Conservation (phyloP, 2,888 invertebrate species). For the Diarsia mendica region DNA sequence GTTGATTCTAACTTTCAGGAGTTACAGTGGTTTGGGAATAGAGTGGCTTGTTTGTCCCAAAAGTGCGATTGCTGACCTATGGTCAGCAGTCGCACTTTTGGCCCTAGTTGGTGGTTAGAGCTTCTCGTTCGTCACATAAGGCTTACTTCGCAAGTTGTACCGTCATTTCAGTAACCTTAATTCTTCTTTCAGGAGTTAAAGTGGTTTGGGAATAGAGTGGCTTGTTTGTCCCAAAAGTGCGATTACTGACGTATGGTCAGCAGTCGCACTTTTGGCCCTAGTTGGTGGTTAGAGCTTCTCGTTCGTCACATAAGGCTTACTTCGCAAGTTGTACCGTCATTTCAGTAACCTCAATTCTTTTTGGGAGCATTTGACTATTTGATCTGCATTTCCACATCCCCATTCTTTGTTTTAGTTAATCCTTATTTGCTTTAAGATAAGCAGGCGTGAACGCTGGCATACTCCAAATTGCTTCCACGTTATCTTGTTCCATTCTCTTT, state of each 20-base stretch:
- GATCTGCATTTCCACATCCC: not conserved
- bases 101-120: not conserved
- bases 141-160: not conserved
- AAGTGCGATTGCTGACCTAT: too few species aligned
- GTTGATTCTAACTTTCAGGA: too few species aligned
- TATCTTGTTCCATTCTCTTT: constrained; percentile 10
- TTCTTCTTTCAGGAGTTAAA: too few species aligned
- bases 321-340: not conserved
- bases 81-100: too few species aligned
- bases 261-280: too few species aligned
- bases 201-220: too few species aligned
- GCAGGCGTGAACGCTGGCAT: not conserved
- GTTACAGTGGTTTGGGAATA: too few species aligned
- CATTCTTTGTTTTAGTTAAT: constrained; percentile 6
- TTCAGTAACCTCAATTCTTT: not conserved
- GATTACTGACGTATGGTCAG: too few species aligned
- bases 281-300: not conserved
- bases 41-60: too few species aligned
- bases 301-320: not conserved
- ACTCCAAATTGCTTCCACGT: constrained; percentile 20
- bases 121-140: not conserved
- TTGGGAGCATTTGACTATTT: not conserved
- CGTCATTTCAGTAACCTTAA: not conserved
- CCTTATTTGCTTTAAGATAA: constrained; percentile 32
- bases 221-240: too few species aligned